Conservation (phyloP, 1,140 invertebrate genomes). For the Eurosta solidaginis region DNA sequence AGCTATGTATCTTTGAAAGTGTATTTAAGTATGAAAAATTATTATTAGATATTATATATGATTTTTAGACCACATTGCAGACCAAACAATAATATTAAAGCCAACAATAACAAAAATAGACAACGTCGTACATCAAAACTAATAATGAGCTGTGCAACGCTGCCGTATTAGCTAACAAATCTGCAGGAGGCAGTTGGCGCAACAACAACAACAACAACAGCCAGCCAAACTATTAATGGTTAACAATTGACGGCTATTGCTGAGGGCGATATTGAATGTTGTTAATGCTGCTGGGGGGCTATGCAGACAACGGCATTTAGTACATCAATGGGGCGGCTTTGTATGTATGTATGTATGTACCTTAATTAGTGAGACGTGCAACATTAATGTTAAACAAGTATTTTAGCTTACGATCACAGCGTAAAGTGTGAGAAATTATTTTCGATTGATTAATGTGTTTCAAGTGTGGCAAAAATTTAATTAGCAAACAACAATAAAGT, state of each 20-base stretch:
- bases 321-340: neutral
- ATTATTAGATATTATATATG: constrained; percentile 10
- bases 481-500: neutral
- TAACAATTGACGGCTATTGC: neutral
- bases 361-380: neutral
- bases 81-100: constrained; percentile 15
- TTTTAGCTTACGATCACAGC: neutral
- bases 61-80: neutral
- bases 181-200: too few relatives aligned
- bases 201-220: neutral
- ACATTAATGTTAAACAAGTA: neutral
- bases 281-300: neutral
- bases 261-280: neutral
- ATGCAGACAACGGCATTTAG: neutral
- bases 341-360: neutral
- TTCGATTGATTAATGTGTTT: constrained; percentile 16
- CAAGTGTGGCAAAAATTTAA: constrained; percentile 9
- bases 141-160: neutral
- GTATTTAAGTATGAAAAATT: neutral
- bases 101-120: neutral
- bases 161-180: neutral
- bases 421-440: neutral
- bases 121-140: neutral
- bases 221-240: neutral
- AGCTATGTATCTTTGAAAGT: neutral